Conservation (phyloP, 2,113 vertebrate genomes). For the Phrynosoma platyrhinos region DNA sequence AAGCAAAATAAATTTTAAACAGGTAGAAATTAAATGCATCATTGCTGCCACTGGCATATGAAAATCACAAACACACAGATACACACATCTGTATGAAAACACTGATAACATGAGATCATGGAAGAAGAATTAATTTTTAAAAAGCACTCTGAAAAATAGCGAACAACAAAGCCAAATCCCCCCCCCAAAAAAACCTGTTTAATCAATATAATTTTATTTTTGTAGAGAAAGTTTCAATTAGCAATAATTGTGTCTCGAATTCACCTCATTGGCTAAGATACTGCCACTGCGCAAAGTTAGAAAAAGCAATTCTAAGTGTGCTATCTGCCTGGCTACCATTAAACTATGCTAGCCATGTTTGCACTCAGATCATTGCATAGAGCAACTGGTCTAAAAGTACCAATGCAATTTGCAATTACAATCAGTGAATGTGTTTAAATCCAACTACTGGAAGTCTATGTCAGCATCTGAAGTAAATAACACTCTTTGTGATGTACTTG, state of each 20-base stretch:
- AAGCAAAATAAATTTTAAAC: neutral
- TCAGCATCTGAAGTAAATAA: conserved; percentile 75
- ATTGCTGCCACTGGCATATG: neutral
- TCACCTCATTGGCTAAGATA: too few species aligned
- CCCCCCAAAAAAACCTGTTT: neutral
- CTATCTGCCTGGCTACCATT: conserved; percentile 6
- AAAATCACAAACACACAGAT: neutral
- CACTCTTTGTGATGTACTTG: conserved; percentile 73
- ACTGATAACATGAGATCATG: neutral
- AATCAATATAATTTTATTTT: neutral
- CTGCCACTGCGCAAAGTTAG: neutral
- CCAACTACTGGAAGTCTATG: conserved; percentile 70
- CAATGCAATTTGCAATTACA: conserved; percentile 56
- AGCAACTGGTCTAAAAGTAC: conserved; percentile 69
- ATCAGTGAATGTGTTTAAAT: conserved; percentile 69
- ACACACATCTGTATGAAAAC: neutral
- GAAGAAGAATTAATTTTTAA: neutral
- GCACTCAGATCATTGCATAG: conserved; percentile 34
- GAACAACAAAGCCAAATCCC: neutral
- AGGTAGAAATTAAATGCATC: neutral
- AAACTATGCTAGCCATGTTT: conserved; percentile 21
- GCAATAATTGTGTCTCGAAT: too few species aligned
- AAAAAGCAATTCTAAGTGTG: conserved; percentile 19
- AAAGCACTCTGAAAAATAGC: neutral
- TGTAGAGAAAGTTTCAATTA: neutral